phyloP scores from a whole-genome alignment of 2,888 invertebrate species.

The Philereme vetulata region DNA sequence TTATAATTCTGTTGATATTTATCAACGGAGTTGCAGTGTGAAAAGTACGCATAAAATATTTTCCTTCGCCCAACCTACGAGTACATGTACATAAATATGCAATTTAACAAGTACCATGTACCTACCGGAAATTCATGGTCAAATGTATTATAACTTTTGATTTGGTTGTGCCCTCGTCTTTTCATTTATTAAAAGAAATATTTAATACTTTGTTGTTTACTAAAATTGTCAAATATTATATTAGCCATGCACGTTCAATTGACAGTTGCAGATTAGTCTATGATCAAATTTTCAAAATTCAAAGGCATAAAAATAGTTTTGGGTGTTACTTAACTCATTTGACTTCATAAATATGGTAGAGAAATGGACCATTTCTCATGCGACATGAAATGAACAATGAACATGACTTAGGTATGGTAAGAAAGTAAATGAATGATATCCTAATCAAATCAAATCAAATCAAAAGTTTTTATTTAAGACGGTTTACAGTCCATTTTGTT shows the following conservation, averaged over 20 bases:
- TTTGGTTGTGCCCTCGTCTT: conserved; percentile 5
- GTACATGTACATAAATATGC: background rate
- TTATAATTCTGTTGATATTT: background rate
- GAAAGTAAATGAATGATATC: no score
- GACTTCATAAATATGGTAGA: no score
- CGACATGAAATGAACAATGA: no score
- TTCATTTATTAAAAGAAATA: conserved; percentile 14
- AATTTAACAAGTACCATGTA: conserved; percentile 1
- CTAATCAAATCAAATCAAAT: no score
- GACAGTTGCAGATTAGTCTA: conserved; percentile 6
- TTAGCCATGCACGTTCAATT: background rate
- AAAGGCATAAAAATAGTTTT: no score
- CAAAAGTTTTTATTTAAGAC: no score
- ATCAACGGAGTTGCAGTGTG: background rate
- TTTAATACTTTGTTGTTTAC: conserved; percentile 5
- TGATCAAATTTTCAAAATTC: background rate
- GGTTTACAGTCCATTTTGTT: no score
- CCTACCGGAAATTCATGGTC: conserved; percentile 50
- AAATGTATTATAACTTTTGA: conserved; percentile 52
- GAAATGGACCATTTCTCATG: no score
- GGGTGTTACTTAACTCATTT: no score
- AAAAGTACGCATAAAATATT: no score
- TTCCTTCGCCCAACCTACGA: no score
- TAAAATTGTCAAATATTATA: conserved; percentile 1
- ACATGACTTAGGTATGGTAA: no score